phyloP scores from a whole-genome alignment of 2,888 invertebrate genomes.

The Drosophila hawaiiensis region DNA sequence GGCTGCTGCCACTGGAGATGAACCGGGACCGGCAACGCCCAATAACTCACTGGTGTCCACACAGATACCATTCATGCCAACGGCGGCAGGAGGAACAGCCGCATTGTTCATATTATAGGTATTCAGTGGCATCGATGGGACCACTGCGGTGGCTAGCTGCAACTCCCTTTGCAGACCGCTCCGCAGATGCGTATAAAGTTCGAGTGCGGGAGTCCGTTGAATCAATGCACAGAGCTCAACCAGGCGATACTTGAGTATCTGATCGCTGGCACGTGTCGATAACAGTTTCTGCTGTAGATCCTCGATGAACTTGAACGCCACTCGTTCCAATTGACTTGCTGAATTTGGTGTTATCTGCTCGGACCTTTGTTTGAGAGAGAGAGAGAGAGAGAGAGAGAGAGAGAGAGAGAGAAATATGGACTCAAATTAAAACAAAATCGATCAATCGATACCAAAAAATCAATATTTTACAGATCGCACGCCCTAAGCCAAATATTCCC shows the following conservation, averaged over 20 bases:
- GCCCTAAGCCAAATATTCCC: not conserved
- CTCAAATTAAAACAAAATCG: constrained; percentile 1
- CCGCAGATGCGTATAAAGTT: constrained; percentile 82
- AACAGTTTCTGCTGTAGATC: constrained; percentile 82
- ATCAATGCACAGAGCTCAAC: constrained; percentile 80
- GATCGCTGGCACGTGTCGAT: constrained; percentile 73
- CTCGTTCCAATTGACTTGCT: constrained; percentile 74
- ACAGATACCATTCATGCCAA: constrained; percentile 46
- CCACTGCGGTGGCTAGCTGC: constrained; percentile 75
- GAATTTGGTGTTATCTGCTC: constrained; percentile 74
- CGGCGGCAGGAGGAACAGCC: constrained; percentile 22
- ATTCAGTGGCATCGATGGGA: constrained; percentile 75
- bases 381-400: not conserved
- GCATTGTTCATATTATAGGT: constrained; percentile 75
- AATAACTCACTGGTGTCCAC: constrained; percentile 52
- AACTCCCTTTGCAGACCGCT: constrained; percentile 83
- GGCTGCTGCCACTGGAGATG: constrained; percentile 24
- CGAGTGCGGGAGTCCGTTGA: constrained; percentile 75
- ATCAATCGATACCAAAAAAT: not conserved
- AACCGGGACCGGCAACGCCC: constrained; percentile 19
- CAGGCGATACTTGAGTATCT: constrained; percentile 78
- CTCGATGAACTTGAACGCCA: constrained; percentile 81
- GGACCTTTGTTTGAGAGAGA: constrained; percentile 50
- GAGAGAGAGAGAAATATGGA: not conserved
- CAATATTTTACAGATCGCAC: not conserved